Evolutionary conservation across 2,113 vertebrate species (phyloP), one percentile per base, ranked within the genome.

Genomic region (Sinocyclocheilus anshuiensis): DNA sequence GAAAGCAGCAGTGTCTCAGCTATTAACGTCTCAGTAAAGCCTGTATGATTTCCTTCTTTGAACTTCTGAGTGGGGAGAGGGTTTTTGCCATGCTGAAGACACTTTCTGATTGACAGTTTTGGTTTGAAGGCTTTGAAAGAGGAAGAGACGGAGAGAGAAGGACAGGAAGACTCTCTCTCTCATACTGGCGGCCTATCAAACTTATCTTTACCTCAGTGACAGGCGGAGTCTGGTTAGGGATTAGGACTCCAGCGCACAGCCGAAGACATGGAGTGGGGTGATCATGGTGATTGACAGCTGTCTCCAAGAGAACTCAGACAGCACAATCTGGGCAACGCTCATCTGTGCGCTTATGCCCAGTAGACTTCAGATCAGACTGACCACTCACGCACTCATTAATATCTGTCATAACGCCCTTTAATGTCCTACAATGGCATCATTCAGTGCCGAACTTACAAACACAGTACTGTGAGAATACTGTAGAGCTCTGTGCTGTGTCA

Each of bases 11-110:
- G 81, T 83, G 81, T 83, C 48, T 71, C 29, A 55, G 81, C 81
- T 83, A 83, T 83, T 72, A 72, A 69, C 29, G 48, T 83, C 81
- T 72, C 65, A 10, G 48, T 83, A 83, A 83, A 83, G 81, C 65
- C 81, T 83, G 81, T 81, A 50, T 81, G 79, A 81, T 81, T 81
- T 81, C 39, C 61, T 26, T 42, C 81, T 83, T 83, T 83, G 81
- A 83, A 83, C 81, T 83, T 69, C 65, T 81, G 78, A 63, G 57
- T 61, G 59, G 78, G 65, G 18, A 71, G 61, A 81, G 18, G 18
- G 12, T 36, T 55, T 81, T 81, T 83, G 55, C 6, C 4, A 29
- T n/a, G 78, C 78, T 65, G 22, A 48, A 81, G 61, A 67, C 39
- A 81, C 79, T 81, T 81, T 81, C 15, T 55, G 81, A 83, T 72